Evolutionary conservation across 2,888 invertebrate genomes (phyloP), one percentile per base, ranked within the genome.

Genomic region (Lydus trimaculatus): DNA sequence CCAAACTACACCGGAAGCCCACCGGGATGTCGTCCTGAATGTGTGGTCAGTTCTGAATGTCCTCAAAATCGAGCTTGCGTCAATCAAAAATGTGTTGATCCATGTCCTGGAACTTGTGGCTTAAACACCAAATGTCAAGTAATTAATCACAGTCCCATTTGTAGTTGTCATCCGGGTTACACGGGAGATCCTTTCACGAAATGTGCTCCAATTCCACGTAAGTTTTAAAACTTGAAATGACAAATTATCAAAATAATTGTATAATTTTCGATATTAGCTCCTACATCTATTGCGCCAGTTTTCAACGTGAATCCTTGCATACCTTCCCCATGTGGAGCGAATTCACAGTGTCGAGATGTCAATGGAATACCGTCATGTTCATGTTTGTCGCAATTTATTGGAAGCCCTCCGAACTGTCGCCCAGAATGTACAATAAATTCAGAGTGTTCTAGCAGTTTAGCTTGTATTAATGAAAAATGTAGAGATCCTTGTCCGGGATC

Each of bases 1-100:
- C 89, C 90, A 63, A 88, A 88, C 36, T 93, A 92, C 79, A 87
- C 90, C 63, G 94, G 94, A n/a, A 87, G 89, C 63, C 94, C 95
- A 58, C 94, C 94, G 5, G 92, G 91, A 79, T 95, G 95, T 81
- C 89, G 91, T 71, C 94, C 94, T 1, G 95, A 95, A 84, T 96
- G 96, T 83, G 89, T 93, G 7, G 91, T 93, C 0, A 94, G 94
- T 79, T 89, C 92, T 6, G 94, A 95, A 81, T 95, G 95, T 84
- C 89, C 91, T 31, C 91, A 91, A 74, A 91, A 91, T 78, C 91
- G 90, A 80, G 94, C 94, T 9, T 95, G 95, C 80, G 90, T 93
- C 73, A 93, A 92, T 80, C 92, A 92, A 83, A 94, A 92, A 84
- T 95, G 95, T 78, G 88, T 88, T 33, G 93, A 95, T 83, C 94